Base-by-base conservation (phyloP, 2,888 invertebrate genomes). In the Scrobipalpa costella region DNA sequence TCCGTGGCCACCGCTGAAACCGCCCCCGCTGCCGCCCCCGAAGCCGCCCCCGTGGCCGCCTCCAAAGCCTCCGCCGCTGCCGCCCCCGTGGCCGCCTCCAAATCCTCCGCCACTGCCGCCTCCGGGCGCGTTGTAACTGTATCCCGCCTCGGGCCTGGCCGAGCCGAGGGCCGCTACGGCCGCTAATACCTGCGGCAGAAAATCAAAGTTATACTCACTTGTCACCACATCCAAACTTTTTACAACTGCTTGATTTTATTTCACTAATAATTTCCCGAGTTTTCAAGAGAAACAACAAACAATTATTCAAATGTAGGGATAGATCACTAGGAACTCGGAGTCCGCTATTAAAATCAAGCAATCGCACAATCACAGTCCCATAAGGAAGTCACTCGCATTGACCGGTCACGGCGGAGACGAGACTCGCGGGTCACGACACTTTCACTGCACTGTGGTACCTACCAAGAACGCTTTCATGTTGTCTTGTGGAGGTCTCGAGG, bases 91-190 rank as follows among this genome's bases (percentile, higher is more conserved):
- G 44, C 78, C 75, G 36, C 86, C 79, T 13, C 81, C 76, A 67
- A 71, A 76, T 60, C 84, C 83, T 49, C 79, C 72, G 68, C 79
- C 72, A 67, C 81, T 81, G 66, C 87, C 86, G 68, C 90, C 89
- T 64, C 88, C 86, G 65, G 91, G 90, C 62, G 91, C 90, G 82
- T 83, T 90, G 85, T 92, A 93, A 82, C 93, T 93, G 83, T 93
- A 93, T 74, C 93, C 93, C 77, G 93, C 93, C 83, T 94, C 93
- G 80, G 93, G 93, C 67, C 93, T 88, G 64, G 92, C 93, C 80
- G 92, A 91, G 78, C 92, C 92, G 80, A 92, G 85, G 64, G 92
- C 92, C 85, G 93, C 87, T 69, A 93, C 88, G 84, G 91, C 92
- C 76, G 91, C 90, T 75, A 91, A 84, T 84, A 91, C 91, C 91